Base-by-base conservation (phyloP, 2,797 vertebrate genomes). In the Salmo trutta region DNA sequence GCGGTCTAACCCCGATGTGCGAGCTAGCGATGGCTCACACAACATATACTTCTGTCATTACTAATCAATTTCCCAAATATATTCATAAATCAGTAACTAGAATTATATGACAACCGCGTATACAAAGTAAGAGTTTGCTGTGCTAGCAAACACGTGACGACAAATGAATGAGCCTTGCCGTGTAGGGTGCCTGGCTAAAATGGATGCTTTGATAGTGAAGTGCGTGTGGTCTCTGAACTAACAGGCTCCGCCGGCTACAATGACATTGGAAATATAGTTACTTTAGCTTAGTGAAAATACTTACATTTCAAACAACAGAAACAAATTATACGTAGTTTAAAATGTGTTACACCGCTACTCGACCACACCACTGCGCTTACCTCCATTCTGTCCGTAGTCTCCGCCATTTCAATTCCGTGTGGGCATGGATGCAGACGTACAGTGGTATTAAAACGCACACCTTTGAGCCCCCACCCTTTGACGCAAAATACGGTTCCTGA, bases 301-400 rank as follows among this genome's bases (percentile, higher is more conserved):
- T 17, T 33, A 36, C 14, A 31, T 33, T 29, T 71, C 10, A 53
- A 71, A 7, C 3, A 24, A 27, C 5, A 15, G 24, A 27, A 27
- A 27, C 3, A 54, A 21, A 10, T 21, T 10, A 64, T 64, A 7
- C 36, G 17, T 29, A 0, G 21, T 53, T 72, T 27, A 15, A 29
- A 29, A 72, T 1, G 10, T 53, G 2, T 5, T 51, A 5, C 19
- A 67, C 29, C 31, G 33, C 27, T 5, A 31, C 66, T 17, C 1
- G 29, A 31, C 5, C 17, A 16, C 66, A 64, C 15, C 15, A 12
- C 74, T 75, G 33, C 41, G 31, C 88, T 90, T 91, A 95, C 94
- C 94, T 95, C 94, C 94, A 95, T 95, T 71, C 89, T 91, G 89
- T 95, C 94, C 85, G 94, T 85, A 82, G 90, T 89, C 85, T 94